Percentiles rank a stretch among this genome's conserved stretches.
Conservation (phyloP, 2,113 vertebrate species). For the Okapia johnstoni region DNA sequence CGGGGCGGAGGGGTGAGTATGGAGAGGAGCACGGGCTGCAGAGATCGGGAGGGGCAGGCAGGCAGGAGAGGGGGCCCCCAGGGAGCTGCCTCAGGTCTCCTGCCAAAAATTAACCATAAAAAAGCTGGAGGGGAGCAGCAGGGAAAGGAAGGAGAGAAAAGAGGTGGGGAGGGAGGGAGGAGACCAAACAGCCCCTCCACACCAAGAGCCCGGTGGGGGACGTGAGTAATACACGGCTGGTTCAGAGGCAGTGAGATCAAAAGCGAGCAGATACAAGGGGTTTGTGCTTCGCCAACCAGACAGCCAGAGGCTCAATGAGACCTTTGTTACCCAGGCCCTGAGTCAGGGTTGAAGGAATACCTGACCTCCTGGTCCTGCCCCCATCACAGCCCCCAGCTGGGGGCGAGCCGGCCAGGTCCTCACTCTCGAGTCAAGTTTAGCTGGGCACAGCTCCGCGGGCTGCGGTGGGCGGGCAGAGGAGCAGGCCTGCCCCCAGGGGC, state of each 20-base stretch:
- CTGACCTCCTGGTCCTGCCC: conserved; percentile 80
- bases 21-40: neutral
- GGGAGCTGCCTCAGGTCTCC: conserved; percentile 41
- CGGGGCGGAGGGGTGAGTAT: fast-evolving
- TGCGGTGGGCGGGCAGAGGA: neutral
- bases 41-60: neutral
- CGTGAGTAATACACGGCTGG: conserved; percentile 78
- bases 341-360: conserved; percentile 88
- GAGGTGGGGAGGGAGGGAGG: neutral
- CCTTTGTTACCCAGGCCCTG: conserved; percentile 90
- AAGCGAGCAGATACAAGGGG: conserved; percentile 88
- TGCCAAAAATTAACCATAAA: conserved; percentile 63
- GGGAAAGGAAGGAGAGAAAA: conserved; percentile 36
- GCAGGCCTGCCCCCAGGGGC: neutral
- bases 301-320: conserved; percentile 88
- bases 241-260: conserved; percentile 83
- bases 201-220: conserved; percentile 79
- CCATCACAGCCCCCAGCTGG: neutral
- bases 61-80: neutral
- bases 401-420: neutral
- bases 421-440: conserved; percentile 42
- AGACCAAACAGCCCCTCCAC: conserved; percentile 57
- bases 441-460: neutral
- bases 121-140: conserved; percentile 13
- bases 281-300: conserved; percentile 88